Percentiles rank a stretch among this genome's conserved stretches.
Evolutionary conservation across 2,797 vertebrate genomes (phyloP).

Genomic region (Trematomus bernacchii): DNA sequence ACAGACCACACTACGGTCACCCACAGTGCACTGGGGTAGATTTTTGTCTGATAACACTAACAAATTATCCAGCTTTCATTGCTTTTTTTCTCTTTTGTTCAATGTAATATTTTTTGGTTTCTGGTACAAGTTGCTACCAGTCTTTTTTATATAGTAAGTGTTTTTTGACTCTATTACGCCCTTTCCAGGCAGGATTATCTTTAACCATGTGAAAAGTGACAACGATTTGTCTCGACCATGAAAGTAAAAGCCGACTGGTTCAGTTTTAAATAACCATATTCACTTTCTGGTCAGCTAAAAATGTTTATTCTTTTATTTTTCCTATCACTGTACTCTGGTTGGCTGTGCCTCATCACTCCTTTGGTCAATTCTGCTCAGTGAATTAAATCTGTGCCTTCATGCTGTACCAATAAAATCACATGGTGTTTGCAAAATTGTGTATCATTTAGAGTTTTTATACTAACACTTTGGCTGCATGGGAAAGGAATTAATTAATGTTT

Average conservation of each 20-base stretch:
- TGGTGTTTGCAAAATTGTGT: slow-evolving; percentile 56
- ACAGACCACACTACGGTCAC: slow-evolving; percentile 67
- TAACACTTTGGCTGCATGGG: not conserved
- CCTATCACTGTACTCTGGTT: slow-evolving; percentile 47
- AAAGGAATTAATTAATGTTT: not conserved
- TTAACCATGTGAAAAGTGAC: slow-evolving; percentile 33
- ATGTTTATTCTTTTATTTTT: slow-evolving; percentile 36
- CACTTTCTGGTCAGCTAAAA: slow-evolving; percentile 53
- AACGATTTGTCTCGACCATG: slow-evolving; percentile 33
- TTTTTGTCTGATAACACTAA: slow-evolving; percentile 71
- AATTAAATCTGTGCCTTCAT: slow-evolving; percentile 71
- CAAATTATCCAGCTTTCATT: slow-evolving; percentile 65
- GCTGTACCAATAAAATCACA: slow-evolving; percentile 76
- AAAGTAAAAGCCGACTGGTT: slow-evolving; percentile 39
- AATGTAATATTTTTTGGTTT: slow-evolving; percentile 53
- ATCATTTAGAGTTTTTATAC: slow-evolving; percentile 19
- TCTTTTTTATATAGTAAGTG: slow-evolving; percentile 34
- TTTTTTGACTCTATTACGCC: slow-evolving; percentile 43
- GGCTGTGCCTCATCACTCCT: slow-evolving; percentile 65
- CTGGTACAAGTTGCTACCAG: slow-evolving; percentile 61
- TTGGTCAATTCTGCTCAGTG: slow-evolving; percentile 68
- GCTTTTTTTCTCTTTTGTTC: slow-evolving; percentile 44
- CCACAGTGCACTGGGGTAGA: slow-evolving; percentile 69
- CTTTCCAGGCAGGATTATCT: slow-evolving; percentile 45
- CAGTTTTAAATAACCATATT: slow-evolving; percentile 51